Conservation (phyloP, 2,888 invertebrate genomes). For the Tanytarsus gracilentus region DNA sequence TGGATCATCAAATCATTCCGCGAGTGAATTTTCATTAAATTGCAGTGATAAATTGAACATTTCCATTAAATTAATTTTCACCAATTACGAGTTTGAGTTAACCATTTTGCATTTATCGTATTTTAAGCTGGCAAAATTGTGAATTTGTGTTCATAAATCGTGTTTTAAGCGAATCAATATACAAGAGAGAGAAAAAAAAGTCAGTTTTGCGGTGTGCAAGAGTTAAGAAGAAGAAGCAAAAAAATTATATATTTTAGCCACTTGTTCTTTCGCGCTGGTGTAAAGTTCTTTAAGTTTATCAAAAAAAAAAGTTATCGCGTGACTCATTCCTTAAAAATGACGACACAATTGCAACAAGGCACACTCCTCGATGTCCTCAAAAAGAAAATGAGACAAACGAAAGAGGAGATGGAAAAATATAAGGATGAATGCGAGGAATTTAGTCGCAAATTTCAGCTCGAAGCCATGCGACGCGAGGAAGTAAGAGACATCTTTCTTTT, state of each 20-base stretch:
- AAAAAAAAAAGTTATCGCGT: slow-evolving; percentile 31
- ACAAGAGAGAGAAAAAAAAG: slow-evolving; percentile 6
- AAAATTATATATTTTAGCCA: background rate
- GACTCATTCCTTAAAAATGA: too few species aligned
- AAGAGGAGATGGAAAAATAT: slow-evolving; percentile 97
- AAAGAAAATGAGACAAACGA: slow-evolving; percentile 99
- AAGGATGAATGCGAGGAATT: slow-evolving; percentile 96
- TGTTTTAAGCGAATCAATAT: background rate
- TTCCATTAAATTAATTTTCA: slow-evolving; percentile 1
- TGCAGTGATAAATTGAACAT: slow-evolving; percentile 18
- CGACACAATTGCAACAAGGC: slow-evolving; percentile 84
- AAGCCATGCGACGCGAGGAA: slow-evolving; percentile 95
- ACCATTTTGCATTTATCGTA: background rate
- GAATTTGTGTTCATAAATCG: slow-evolving; percentile 16
- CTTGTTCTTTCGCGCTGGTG: background rate
- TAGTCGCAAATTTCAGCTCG: slow-evolving; percentile 88
- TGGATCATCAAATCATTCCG: slow-evolving; percentile 13
- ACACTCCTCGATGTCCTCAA: slow-evolving; percentile 93
- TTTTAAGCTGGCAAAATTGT: background rate
- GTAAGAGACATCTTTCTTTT: slow-evolving; percentile 54
- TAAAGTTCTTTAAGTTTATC: slow-evolving; percentile 9
- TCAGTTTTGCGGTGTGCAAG: slow-evolving; percentile 24
- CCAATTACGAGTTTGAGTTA: background rate
- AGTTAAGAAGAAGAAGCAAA: background rate
- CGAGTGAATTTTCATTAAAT: slow-evolving; percentile 25